phyloP scores from a whole-genome alignment of 2,113 vertebrate species.

The Platichthys flesus region DNA sequence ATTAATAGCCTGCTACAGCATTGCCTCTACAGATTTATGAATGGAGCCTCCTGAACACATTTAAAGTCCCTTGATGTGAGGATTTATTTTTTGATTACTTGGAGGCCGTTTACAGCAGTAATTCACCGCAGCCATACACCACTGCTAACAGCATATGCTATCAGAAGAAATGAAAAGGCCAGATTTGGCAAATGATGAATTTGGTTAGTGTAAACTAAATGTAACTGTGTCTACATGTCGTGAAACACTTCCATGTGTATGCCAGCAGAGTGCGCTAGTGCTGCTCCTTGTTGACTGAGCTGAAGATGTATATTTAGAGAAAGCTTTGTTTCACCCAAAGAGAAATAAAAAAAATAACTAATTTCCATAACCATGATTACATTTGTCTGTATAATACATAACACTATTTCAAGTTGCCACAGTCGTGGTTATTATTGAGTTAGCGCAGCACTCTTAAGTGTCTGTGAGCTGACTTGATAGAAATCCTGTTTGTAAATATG shows the following conservation, averaged over 20 bases:
- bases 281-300: not conserved
- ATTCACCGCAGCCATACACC: not conserved
- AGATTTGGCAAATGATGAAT: not conserved
- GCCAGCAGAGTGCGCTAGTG: not conserved
- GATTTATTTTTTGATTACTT: slow-evolving; percentile 4
- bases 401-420: no score
- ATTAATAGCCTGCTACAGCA: not conserved
- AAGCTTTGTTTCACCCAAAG: not conserved
- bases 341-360: not conserved
- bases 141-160: not conserved
- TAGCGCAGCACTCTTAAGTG: not conserved
- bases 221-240: not conserved
- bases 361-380: not conserved
- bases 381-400: not conserved
- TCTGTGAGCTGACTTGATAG: not conserved
- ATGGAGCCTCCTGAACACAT: not conserved
- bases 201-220: not conserved
- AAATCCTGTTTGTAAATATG: slow-evolving; percentile 11
- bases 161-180: not conserved
- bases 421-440: not conserved
- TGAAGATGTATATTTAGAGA: not conserved
- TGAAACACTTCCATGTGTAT: not conserved
- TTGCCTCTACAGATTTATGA: not conserved
- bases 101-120: not conserved
- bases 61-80: not conserved